Evolutionary conservation across 2,888 invertebrate species (phyloP).

Genomic region (Orthosia incerta): DNA sequence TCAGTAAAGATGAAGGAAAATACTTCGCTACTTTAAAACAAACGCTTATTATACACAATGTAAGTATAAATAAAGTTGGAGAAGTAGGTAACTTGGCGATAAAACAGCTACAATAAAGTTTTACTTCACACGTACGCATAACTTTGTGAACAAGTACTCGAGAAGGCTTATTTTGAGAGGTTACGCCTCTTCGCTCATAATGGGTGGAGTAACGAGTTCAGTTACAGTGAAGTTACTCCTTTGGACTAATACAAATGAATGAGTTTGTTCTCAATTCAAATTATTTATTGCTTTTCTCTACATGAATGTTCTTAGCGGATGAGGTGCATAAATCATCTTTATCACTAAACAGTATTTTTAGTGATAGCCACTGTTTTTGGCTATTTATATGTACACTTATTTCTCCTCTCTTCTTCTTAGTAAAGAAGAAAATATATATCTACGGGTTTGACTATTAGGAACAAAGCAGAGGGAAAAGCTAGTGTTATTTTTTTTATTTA

Average conservation of each 20-base stretch:
- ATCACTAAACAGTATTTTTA: too few species aligned
- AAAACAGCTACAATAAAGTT: constrained; percentile 44
- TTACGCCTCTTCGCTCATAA: constrained; percentile 22
- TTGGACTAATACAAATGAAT: constrained; percentile 21
- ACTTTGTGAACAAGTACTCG: constrained; percentile 27
- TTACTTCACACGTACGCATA: constrained; percentile 15
- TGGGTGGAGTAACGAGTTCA: constrained; percentile 1
- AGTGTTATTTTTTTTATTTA: neutral
- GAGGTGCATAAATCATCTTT: neutral
- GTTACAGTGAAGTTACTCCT: neutral
- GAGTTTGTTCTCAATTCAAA: constrained; percentile 26
- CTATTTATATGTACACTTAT: neutral
- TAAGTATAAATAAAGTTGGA: constrained; percentile 46
- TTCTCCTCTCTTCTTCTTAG: neutral
- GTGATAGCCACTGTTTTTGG: too few species aligned
- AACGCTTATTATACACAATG: constrained; percentile 24
- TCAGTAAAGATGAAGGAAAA: constrained; percentile 14
- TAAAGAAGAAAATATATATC: too few species aligned
- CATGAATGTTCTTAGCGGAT: neutral
- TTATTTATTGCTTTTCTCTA: neutral
- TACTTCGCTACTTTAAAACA: constrained; percentile 20
- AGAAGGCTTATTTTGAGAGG: constrained; percentile 28
- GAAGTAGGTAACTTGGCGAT: constrained; percentile 31
- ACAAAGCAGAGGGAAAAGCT: neutral
- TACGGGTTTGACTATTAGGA: neutral